These are phyloP conservation scores for Gymnothorax reevesii DNA, from an alignment of 2,797 vertebrate species.

Conservation along the genomic window DNA sequence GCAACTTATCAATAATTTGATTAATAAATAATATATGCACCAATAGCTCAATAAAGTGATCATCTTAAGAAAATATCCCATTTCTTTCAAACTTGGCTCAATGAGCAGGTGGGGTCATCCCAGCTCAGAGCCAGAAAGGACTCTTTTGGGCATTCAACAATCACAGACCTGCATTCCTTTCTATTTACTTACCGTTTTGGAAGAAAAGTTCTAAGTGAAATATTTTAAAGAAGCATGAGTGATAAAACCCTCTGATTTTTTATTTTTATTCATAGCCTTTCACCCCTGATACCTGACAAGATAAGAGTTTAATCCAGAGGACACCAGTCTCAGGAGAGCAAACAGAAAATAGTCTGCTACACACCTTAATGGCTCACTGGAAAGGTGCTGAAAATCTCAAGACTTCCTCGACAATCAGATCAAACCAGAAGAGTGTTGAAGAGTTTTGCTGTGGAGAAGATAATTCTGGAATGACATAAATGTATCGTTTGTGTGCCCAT, in stretches of 20 bases:
- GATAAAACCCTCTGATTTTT: neutral
- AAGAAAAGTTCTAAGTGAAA: neutral
- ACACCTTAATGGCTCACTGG: neutral
- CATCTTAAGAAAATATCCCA: neutral
- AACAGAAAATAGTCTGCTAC: neutral
- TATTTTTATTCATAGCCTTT: neutral
- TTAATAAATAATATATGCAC: constrained; percentile 15
- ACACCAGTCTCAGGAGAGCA: neutral
- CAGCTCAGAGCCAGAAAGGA: neutral
- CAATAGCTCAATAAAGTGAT: neutral
- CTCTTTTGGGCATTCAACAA: neutral
- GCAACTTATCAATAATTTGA: constrained; percentile 30
- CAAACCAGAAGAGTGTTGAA: neutral
- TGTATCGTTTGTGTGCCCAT: neutral
- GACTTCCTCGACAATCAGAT: neutral
- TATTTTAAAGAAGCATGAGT: neutral
- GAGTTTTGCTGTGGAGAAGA: neutral
- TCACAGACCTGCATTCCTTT: constrained; percentile 8
- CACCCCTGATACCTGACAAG: neutral
- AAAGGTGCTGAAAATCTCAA: neutral
- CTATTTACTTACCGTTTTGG: neutral
- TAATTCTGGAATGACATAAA: neutral
- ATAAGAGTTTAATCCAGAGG: neutral
- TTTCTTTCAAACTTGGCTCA: constrained; percentile 25
- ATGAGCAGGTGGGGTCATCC: constrained; percentile 17